Evolutionary conservation across 2,113 vertebrate genomes (phyloP).

Genomic region (Anhinga rufa): DNA sequence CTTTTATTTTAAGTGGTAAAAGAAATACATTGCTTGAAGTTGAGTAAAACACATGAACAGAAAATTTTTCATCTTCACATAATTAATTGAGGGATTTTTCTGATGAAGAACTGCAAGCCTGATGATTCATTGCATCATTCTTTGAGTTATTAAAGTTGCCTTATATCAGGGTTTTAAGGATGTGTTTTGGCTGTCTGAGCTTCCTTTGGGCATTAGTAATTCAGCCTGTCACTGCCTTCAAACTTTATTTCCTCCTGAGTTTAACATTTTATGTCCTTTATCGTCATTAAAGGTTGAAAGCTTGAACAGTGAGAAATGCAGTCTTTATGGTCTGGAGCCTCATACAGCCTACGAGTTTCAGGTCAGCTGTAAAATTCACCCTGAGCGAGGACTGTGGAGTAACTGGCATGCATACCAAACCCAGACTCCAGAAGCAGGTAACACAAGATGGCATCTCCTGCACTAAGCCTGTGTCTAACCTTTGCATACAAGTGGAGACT

Average conservation of each 20-base stretch:
- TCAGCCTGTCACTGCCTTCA: not conserved
- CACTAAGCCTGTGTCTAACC: accelerated
- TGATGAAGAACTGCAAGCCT: not conserved
- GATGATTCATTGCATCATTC: not conserved
- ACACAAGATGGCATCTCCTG: not conserved
- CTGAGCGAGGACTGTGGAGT: constrained; percentile 66
- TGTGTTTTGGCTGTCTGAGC: not conserved
- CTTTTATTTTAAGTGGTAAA: not conserved
- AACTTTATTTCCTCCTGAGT: accelerated
- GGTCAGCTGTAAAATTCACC: constrained; percentile 61
- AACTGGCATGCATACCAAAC: constrained; percentile 23
- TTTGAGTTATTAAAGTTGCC: not conserved
- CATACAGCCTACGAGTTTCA: constrained; percentile 71
- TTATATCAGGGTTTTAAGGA: not conserved
- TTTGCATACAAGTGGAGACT: not conserved
- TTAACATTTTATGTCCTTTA: accelerated
- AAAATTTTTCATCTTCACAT: accelerated
- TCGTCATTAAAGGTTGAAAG: constrained; percentile 32
- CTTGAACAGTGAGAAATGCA: not conserved
- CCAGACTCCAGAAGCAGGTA: constrained; percentile 67
- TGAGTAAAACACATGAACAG: not conserved
- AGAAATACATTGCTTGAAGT: not conserved
- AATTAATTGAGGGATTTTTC: not conserved
- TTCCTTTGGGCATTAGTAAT: not conserved
- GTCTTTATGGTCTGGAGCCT: constrained; percentile 55